These are phyloP conservation scores for Vannuccia rotundouncinata DNA, from an alignment of 2,888 invertebrate species.

Conservation along the genomic window DNA sequence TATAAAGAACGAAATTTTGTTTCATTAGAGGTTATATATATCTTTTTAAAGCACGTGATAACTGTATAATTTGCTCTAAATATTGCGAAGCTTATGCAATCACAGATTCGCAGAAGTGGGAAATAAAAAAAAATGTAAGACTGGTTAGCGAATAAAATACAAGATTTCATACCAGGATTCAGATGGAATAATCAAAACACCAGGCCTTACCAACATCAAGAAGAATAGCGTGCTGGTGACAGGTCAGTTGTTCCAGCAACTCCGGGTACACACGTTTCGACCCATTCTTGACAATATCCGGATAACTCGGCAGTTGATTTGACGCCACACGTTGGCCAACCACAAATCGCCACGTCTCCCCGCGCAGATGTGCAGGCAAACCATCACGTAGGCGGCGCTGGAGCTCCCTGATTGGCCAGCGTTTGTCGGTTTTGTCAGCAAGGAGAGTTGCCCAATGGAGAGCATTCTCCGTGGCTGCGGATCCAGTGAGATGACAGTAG, in stretches of 20 bases:
- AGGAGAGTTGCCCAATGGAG: background rate
- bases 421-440: background rate
- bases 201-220: slow-evolving; percentile 81
- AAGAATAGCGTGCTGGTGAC: slow-evolving; percentile 89
- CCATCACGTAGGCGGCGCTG: background rate
- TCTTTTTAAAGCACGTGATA: too few relatives aligned
- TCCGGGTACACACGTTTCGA: slow-evolving; percentile 62
- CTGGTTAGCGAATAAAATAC: too few relatives aligned
- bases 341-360: background rate
- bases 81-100: too few relatives aligned
- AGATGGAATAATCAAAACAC: too few relatives aligned
- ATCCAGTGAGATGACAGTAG: background rate
- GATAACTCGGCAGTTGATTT: background rate
- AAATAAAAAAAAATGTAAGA: too few relatives aligned
- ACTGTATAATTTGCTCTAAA: too few relatives aligned
- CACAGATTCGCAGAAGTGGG: too few relatives aligned
- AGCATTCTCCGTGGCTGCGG: background rate
- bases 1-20: too few relatives aligned
- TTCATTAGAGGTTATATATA: too few relatives aligned
- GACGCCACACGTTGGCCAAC: background rate
- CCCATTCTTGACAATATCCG: background rate
- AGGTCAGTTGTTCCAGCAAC: slow-evolving; percentile 76
- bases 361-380: background rate
- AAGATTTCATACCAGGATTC: too few relatives aligned
- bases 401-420: background rate